Percentiles rank a stretch among this genome's conserved stretches.
phyloP scores from a whole-genome alignment of 2,113 vertebrate species.

The Oncorhynchus keta region DNA sequence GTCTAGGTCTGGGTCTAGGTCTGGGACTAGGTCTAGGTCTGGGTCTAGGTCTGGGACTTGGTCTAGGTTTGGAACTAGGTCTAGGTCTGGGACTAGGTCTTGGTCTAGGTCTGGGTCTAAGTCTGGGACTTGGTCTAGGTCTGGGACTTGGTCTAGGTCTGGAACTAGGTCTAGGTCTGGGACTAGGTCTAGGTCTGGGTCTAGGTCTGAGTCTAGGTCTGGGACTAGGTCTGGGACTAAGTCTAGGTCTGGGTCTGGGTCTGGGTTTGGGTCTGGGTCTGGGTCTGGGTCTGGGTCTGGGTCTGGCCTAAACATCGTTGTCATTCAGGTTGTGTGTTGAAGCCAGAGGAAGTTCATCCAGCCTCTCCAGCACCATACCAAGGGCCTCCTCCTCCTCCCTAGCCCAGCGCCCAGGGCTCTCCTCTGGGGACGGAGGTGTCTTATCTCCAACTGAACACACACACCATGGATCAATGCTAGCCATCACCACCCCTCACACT shows the following conservation, averaged over 20 bases:
- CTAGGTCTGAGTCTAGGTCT: accelerated
- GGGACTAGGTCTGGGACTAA: background rate
- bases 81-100: too few relatives aligned
- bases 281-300: background rate
- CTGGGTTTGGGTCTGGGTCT: background rate
- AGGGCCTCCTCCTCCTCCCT: constrained; percentile 46
- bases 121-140: too few relatives aligned
- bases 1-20: too few relatives aligned
- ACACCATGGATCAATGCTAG: constrained; percentile 78
- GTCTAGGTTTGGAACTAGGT: too few relatives aligned
- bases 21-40: too few relatives aligned
- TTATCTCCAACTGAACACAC: constrained; percentile 76
- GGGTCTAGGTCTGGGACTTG: accelerated
- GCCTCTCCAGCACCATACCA: constrained; percentile 33
- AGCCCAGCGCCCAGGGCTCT: constrained; percentile 63
- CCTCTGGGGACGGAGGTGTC: constrained; percentile 71
- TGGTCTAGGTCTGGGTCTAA: too few relatives aligned
- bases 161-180: too few relatives aligned
- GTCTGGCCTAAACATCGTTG: background rate
- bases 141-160: too few relatives aligned
- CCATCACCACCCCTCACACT: constrained; percentile 66
- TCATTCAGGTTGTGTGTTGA: background rate
- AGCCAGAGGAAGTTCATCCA: background rate
- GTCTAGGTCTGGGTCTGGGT: background rate
- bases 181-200: background rate